These are phyloP conservation scores for Oryzias celebensis DNA, from an alignment of 2,113 vertebrate genomes.

Conservation along the genomic window DNA sequence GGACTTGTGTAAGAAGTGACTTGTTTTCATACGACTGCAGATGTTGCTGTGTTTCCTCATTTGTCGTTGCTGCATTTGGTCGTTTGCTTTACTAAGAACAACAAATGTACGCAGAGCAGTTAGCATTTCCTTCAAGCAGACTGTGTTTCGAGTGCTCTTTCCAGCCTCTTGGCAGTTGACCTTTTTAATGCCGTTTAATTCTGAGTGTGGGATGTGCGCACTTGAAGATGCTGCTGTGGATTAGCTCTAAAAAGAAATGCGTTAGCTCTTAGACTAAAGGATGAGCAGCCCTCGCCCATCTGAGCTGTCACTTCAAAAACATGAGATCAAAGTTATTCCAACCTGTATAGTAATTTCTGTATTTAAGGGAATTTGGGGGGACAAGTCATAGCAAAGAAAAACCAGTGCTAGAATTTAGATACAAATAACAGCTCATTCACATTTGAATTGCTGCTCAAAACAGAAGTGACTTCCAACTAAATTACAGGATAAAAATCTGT, in stretches of 20 bases:
- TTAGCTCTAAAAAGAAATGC: constrained; percentile 14
- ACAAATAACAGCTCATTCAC: no score
- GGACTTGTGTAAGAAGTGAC: not conserved
- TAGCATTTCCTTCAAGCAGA: constrained; percentile 40
- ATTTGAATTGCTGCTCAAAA: constrained; percentile 5
- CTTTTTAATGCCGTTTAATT: constrained; percentile 52
- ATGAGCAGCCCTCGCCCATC: constrained; percentile 22
- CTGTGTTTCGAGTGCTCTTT: constrained; percentile 53
- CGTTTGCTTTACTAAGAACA: constrained; percentile 17
- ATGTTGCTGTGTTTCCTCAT: not conserved
- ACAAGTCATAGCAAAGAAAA: not conserved
- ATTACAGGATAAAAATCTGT: not conserved
- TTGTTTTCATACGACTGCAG: not conserved
- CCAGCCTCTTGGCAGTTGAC: constrained; percentile 56
- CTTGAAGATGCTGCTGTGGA: constrained; percentile 25
- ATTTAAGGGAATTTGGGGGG: not conserved
- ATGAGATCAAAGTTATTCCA: constrained; percentile 4
- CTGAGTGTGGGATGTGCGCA: constrained; percentile 17
- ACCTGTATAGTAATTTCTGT: not conserved
- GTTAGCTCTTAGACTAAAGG: constrained; percentile 22
- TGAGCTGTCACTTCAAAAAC: constrained; percentile 6
- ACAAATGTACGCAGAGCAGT: constrained; percentile 25
- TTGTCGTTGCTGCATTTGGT: constrained; percentile 10
- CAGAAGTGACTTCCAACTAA: constrained; percentile 17
- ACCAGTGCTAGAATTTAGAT: no score